A percentile compares a stretch with the other conserved stretches of the same genome.
Evolutionary conservation across 1,140 invertebrate species (phyloP).

Genomic region (Thaumetopoea pityocampa): DNA sequence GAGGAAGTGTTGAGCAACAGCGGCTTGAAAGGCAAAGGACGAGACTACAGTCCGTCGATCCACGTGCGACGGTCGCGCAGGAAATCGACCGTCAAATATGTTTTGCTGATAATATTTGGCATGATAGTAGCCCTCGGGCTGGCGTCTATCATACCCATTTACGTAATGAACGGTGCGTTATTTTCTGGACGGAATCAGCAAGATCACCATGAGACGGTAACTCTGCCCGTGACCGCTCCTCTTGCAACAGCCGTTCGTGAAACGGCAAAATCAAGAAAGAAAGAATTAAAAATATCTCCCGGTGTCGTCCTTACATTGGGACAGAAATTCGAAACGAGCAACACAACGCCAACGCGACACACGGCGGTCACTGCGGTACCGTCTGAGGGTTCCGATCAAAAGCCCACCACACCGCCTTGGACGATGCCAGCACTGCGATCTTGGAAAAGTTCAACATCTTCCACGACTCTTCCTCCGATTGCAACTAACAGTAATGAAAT

Average conservation of each 20-base stretch:
- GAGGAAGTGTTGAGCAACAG: slow-evolving; percentile 80
- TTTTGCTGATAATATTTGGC: slow-evolving; percentile 50
- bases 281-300: slow-evolving; percentile 48
- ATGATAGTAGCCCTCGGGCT: slow-evolving; percentile 50
- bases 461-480: slow-evolving; percentile 38
- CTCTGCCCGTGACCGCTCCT: slow-evolving; percentile 45
- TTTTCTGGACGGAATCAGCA: slow-evolving; percentile 43
- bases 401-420: slow-evolving; percentile 48
- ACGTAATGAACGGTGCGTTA: slow-evolving; percentile 53
- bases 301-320: slow-evolving; percentile 35
- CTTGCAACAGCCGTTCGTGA: slow-evolving; percentile 44
- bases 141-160: slow-evolving; percentile 54
- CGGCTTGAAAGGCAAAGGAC: slow-evolving; percentile 74
- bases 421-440: slow-evolving; percentile 53
- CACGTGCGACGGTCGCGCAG: slow-evolving; percentile 52
- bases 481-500: slow-evolving; percentile 45
- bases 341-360: slow-evolving; percentile 25
- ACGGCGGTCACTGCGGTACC: slow-evolving; percentile 28
- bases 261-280: slow-evolving; percentile 56
- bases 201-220: slow-evolving; percentile 44
- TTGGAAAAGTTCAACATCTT: slow-evolving; percentile 51
- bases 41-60: slow-evolving; percentile 70
- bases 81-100: slow-evolving; percentile 57
- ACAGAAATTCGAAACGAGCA: slow-evolving; percentile 32
- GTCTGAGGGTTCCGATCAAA: slow-evolving; percentile 35